Evolutionary conservation across 2,888 invertebrate species (phyloP), one percentile per base, ranked within the genome.

Genomic region (Achlya flavicornis): DNA sequence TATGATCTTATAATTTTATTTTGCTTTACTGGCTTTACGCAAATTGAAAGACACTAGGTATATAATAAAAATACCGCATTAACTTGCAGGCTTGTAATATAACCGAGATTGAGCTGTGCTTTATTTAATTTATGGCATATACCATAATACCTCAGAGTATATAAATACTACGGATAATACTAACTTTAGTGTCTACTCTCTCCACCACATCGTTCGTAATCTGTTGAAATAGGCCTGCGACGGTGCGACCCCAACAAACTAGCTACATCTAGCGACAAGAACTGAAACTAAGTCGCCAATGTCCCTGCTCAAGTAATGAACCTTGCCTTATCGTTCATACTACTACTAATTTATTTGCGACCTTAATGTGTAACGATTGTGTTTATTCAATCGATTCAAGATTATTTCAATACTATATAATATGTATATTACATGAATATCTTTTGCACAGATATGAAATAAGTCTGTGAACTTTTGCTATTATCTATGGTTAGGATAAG

Each of bases 251-350:
- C 6, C 8, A 14, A 8, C 10, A 5, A 14, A 53, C 53, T 53
- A 19, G 53, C 53, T 53, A 19, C 53, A 53, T 53, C 53, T 53
- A 53, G 53, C 19, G 53, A 53, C 19, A 4, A n/a, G n/a, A 53
- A 16, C 19, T 19, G 16, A 10, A 53, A 53, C 53, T 19, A 10
- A 48, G 4, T 48, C 48, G 16, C 2, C 10, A 10, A 46, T 16
- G 48, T 46, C 7, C 11, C 41, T 41, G 41, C 4, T 14, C 3
- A 26, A 26, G 26, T 26, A 26, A 26, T 2, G 26, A 26, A 26
- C 26, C 26, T 26, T 26, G 2, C 26, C 1, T 26, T 26, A 26
- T 26, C 26, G 26, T 2, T 1, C 26, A 26, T 26, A 26, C 26
- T n/a, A n/a, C n/a, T n/a, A n/a, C n/a, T n/a, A n/a, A n/a, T n/a